phyloP scores from a whole-genome alignment of 1,140 invertebrate genomes.

The Antheraea mylitta region DNA sequence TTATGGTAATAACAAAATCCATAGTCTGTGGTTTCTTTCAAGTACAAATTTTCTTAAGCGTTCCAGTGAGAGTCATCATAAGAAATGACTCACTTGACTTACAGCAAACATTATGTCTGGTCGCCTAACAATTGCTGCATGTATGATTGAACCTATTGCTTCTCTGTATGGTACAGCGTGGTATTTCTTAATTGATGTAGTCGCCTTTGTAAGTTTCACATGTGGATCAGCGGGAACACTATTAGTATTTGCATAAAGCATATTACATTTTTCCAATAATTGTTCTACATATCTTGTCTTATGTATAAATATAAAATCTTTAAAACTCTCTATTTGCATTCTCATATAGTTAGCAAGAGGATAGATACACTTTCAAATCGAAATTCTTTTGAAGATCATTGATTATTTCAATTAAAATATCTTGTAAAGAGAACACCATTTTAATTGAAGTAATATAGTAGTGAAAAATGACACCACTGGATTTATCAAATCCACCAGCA shows the following conservation, averaged over 20 bases:
- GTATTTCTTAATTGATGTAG: constrained; percentile 14
- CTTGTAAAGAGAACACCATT: no score
- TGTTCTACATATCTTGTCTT: constrained; percentile 33
- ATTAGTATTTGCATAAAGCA: constrained; percentile 27
- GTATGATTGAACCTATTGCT: constrained; percentile 62
- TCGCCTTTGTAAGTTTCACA: constrained; percentile 15
- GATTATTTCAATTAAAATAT: no score
- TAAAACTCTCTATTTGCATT: no score
- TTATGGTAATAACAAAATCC: constrained; percentile 22
- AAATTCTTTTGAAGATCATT: no score
- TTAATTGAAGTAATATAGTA: no score
- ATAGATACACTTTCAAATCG: no score
- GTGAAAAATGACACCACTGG: no score
- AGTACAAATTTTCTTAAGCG: constrained; percentile 33
- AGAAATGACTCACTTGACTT: constrained; percentile 56
- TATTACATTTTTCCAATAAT: constrained; percentile 31
- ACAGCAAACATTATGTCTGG: no score
- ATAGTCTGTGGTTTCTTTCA: constrained; percentile 28
- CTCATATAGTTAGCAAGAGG: no score
- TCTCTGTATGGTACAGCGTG: constrained; percentile 51
- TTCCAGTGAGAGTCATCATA: constrained; percentile 44
- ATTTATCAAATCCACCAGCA: no score
- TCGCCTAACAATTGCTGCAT: constrained; percentile 46
- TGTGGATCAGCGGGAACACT: constrained; percentile 33
- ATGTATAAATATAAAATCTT: constrained; percentile 32